Conservation (phyloP, 2,797 vertebrate species). For the Aselliscus stoliczkanus region DNA sequence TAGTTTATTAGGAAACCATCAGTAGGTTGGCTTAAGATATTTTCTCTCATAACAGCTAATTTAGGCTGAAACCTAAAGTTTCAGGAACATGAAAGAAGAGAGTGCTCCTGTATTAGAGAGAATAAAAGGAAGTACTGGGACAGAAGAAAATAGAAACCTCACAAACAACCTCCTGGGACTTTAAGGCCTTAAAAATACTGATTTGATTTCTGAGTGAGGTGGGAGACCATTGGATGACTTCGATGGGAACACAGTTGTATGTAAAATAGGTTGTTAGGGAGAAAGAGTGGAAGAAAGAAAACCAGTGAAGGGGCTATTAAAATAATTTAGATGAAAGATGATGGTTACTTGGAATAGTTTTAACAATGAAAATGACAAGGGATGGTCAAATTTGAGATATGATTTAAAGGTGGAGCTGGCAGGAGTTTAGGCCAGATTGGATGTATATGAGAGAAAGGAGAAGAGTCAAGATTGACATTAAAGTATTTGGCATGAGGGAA, state of each 20-base stretch:
- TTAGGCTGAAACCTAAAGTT: not conserved
- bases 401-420: not conserved
- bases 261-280: not conserved
- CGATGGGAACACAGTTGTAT: not conserved
- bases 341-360: not conserved
- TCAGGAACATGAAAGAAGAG: not conserved
- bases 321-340: not conserved
- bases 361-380: not conserved
- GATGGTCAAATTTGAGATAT: not conserved
- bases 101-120: not conserved
- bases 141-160: not conserved
- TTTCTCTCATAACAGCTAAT: not conserved
- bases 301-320: not conserved
- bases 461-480: not conserved
- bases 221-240: not conserved
- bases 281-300: not conserved
- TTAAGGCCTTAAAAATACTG: not conserved
- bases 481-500: not conserved
- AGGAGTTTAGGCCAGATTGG: not conserved
- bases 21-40: not conserved
- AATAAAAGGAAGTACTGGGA: not conserved
- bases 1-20: not conserved
- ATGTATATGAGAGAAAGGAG: not conserved
- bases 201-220: not conserved
- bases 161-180: not conserved